Conservation (phyloP, 1,140 invertebrate species). For the Oedothorax gibbosus region DNA sequence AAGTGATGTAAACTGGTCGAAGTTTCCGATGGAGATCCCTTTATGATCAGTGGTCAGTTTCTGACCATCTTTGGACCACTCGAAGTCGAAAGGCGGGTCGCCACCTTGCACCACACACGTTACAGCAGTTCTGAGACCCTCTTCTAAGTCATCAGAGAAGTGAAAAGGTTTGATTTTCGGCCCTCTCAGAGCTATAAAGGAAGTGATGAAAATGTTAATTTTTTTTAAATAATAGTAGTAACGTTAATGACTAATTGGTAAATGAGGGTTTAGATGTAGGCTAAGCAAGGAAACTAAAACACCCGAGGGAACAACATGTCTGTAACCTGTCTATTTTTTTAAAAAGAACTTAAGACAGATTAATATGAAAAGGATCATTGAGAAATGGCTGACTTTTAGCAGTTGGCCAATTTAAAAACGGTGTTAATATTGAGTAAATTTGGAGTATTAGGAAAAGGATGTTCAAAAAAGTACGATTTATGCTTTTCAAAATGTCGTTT, state of each 20-base stretch:
- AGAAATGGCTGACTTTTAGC: too few relatives aligned
- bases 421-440: too few relatives aligned
- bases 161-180: constrained; percentile 67
- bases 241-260: neutral
- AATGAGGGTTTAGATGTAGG: neutral
- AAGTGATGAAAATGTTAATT: too few relatives aligned
- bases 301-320: neutral
- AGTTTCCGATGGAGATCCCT: neutral
- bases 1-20: constrained; percentile 8
- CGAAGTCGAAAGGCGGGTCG: constrained; percentile 62
- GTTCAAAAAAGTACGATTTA: too few relatives aligned
- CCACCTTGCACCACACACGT: constrained; percentile 66
- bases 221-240: neutral
- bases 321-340: neutral
- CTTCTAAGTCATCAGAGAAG: constrained; percentile 3
- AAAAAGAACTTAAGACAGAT: too few relatives aligned
- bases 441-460: too few relatives aligned
- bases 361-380: too few relatives aligned
- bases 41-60: neutral
- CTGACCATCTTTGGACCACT: constrained; percentile 60
- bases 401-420: too few relatives aligned
- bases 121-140: constrained; percentile 75
- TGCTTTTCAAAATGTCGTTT: too few relatives aligned
- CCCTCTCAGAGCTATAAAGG: constrained; percentile 69
- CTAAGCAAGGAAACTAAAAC: neutral